Conservation (phyloP, 2,113 vertebrate species). For the Amphiprion ocellaris region DNA sequence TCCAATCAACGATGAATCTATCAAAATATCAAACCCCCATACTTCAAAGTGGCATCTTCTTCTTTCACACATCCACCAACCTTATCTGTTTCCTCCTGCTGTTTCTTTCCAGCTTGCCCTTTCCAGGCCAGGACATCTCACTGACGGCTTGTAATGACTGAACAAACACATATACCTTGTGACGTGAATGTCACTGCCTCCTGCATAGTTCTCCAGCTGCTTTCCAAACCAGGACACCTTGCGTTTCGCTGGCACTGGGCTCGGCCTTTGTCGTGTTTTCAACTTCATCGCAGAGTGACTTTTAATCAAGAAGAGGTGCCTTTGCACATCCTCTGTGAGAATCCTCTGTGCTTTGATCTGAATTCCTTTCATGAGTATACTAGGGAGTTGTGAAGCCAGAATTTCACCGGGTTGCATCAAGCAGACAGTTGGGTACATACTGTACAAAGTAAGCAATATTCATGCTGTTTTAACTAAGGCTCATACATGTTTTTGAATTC, state of each 20-base stretch:
- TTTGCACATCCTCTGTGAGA: constrained; percentile 28
- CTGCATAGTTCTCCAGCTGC: background rate
- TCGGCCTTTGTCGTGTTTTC: constrained; percentile 10
- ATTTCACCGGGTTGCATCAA: constrained; percentile 72
- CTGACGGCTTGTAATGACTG: constrained; percentile 16
- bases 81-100: background rate
- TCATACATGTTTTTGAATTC: constrained; percentile 15
- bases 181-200: constrained; percentile 30
- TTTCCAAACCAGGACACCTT: background rate
- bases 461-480: background rate
- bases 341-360: constrained; percentile 50
- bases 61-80: background rate
- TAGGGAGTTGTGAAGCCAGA: constrained; percentile 20
- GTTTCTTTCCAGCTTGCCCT: background rate
- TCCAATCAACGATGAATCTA: no score
- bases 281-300: constrained; percentile 39
- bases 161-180: background rate
- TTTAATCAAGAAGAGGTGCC: constrained; percentile 32
- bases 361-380: constrained; percentile 56
- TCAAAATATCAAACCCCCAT: no score
- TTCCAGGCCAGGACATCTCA: background rate
- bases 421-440: background rate
- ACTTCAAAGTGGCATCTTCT: background rate
- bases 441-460: constrained; percentile 38
- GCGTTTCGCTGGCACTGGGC: background rate